Evolutionary conservation across 2,113 vertebrate genomes (phyloP).

Genomic region (Plestiodon gilberti): DNA sequence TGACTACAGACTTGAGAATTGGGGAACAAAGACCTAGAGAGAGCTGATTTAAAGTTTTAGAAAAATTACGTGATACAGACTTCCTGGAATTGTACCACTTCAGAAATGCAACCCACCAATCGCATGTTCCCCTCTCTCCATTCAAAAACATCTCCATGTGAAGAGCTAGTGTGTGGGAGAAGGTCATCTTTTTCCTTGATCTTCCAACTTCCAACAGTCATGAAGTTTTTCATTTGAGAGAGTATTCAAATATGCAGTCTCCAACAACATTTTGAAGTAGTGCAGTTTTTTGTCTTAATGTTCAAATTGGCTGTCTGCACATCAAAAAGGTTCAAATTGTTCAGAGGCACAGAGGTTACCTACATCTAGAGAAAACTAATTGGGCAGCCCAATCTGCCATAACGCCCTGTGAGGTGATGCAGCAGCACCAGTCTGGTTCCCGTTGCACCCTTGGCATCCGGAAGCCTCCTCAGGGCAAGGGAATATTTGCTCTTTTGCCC

Average conservation of each 20-base stretch:
- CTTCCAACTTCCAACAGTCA: neutral
- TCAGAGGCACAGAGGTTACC: neutral
- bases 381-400: no score
- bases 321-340: neutral
- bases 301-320: neutral
- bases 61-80: neutral
- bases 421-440: no score
- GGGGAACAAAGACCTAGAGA: constrained; percentile 9
- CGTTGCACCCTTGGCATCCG: no score
- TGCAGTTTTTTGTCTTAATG: neutral
- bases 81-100: neutral
- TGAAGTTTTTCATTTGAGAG: neutral
- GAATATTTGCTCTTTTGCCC: no score
- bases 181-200: neutral
- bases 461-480: no score
- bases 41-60: constrained; percentile 14
- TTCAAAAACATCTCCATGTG: neutral
- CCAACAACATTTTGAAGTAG: neutral
- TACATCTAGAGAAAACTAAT: neutral
- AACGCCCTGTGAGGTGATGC: no score
- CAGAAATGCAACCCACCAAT: neutral
- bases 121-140: no score
- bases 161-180: neutral
- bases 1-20: constrained; percentile 42
- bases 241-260: neutral